A percentile compares a stretch with the other conserved stretches of the same genome.
Evolutionary conservation across 2,113 vertebrate genomes (phyloP).

Genomic region (Corythornis vintsioides): DNA sequence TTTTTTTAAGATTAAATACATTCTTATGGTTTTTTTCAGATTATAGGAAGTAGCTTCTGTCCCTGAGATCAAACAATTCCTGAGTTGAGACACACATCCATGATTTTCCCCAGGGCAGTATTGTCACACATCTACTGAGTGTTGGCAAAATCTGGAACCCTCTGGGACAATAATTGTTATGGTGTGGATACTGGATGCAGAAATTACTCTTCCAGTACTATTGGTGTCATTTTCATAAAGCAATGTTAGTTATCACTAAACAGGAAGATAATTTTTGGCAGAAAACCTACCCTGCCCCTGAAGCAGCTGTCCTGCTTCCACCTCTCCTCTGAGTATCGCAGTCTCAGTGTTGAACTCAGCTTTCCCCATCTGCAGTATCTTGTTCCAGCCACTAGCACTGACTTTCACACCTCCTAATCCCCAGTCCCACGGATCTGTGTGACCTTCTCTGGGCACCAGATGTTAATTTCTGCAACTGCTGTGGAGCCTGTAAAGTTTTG

Average conservation of each 20-base stretch:
- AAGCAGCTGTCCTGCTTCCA: constrained; percentile 3
- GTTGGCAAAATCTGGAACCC: background rate
- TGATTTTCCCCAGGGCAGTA: background rate
- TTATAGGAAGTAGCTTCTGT: background rate
- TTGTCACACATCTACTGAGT: background rate
- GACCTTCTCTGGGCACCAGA: background rate
- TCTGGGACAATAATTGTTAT: background rate
- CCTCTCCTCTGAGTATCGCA: background rate
- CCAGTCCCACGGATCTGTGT: background rate
- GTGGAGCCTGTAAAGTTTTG: background rate
- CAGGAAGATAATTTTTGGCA: constrained; percentile 21
- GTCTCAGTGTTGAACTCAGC: background rate
- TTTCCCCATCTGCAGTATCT: background rate
- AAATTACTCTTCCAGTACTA: background rate
- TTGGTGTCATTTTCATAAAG: background rate
- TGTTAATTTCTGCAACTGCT: constrained; percentile 16
- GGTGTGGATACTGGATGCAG: background rate
- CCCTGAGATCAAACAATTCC: background rate
- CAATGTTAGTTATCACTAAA: background rate
- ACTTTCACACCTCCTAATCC: background rate
- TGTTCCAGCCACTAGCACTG: rapidly evolving
- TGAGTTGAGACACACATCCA: background rate
- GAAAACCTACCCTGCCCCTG: background rate
- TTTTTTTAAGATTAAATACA: background rate
- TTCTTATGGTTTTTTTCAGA: background rate